These are phyloP conservation scores for Spinus pinus DNA, from an alignment of 2,797 vertebrate genomes.

Conservation along the genomic window DNA sequence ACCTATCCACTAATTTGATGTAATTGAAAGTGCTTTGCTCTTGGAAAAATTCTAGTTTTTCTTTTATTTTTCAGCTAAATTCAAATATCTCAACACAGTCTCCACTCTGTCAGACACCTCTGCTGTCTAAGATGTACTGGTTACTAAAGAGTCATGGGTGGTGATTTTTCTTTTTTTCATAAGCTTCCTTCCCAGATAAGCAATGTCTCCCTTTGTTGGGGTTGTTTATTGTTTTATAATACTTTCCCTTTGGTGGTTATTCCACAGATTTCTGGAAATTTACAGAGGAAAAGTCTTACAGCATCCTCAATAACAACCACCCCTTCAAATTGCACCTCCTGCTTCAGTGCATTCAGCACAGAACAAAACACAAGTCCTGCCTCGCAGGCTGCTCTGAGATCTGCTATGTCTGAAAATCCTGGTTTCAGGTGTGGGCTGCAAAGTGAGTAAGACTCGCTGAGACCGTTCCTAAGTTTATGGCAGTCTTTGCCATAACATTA, in stretches of 20 bases:
- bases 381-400: neutral
- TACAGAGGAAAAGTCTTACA: neutral
- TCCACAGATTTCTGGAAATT: neutral
- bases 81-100: neutral
- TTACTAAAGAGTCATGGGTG: neutral
- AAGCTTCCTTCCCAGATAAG: neutral
- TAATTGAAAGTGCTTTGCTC: neutral
- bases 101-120: neutral
- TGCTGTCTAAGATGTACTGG: neutral
- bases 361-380: neutral
- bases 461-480: neutral
- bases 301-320: neutral
- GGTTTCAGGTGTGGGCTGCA: neutral
- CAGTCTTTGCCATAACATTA: neutral
- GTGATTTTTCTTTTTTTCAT: neutral
- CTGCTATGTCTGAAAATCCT: neutral
- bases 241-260: neutral
- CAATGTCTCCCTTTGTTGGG: neutral
- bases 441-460: neutral
- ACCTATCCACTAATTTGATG: neutral
- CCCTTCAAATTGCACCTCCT: neutral
- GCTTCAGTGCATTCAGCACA: neutral
- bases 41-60: neutral
- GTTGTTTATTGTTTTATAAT: neutral
- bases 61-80: neutral